These are phyloP conservation scores for Maniola hyperantus DNA, from an alignment of 2,888 invertebrate genomes.

Conservation along the genomic window DNA sequence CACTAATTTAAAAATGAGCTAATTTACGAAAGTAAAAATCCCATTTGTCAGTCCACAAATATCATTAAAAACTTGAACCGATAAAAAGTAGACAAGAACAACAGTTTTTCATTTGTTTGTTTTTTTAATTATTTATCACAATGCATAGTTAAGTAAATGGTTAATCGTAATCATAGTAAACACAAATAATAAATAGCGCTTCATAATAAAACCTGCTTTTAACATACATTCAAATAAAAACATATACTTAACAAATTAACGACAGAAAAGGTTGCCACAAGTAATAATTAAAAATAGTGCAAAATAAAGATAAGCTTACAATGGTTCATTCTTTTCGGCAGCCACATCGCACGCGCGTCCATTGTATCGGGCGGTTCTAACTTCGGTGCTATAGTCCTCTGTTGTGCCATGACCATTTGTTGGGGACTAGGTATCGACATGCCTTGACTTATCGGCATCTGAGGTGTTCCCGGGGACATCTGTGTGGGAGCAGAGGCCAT, in stretches of 20 bases:
- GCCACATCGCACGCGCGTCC: constrained; percentile 84
- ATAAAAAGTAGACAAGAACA: too few species aligned
- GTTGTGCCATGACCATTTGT: constrained; percentile 69
- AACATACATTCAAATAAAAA: constrained; percentile 4
- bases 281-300: constrained; percentile 40
- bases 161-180: background rate
- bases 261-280: constrained; percentile 42
- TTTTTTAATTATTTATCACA: too few species aligned
- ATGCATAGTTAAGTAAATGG: too few species aligned
- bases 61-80: too few species aligned
- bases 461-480: constrained; percentile 75
- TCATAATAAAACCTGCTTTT: background rate
- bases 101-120: too few species aligned
- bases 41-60: too few species aligned
- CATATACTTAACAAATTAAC: constrained; percentile 43
- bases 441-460: constrained; percentile 71
- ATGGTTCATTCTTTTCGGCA: constrained; percentile 85
- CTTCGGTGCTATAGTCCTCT: constrained; percentile 80
- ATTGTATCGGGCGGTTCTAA: constrained; percentile 83
- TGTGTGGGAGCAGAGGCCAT: constrained; percentile 72
- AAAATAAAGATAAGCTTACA: constrained; percentile 80
- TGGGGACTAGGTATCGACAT: constrained; percentile 70
- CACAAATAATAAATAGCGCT: background rate
- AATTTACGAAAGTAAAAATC: background rate
- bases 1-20: too few species aligned